Evolutionary conservation across 2,797 vertebrate genomes (phyloP).

Genomic region (Dipus sagitta): DNA sequence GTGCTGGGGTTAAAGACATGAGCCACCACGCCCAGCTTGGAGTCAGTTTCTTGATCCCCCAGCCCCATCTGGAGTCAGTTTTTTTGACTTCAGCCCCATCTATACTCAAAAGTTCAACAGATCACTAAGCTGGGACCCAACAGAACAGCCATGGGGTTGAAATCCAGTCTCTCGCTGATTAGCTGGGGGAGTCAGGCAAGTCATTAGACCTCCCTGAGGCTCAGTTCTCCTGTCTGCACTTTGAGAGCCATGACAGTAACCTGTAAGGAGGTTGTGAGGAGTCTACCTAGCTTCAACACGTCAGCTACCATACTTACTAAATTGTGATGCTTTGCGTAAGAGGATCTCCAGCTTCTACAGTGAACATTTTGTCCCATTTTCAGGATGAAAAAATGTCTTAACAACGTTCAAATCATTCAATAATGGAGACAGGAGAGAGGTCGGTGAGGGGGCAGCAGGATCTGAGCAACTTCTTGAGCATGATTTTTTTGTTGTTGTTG

Average conservation of each 20-base stretch:
- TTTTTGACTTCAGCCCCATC: neutral
- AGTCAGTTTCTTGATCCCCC: neutral
- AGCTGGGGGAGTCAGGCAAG: neutral
- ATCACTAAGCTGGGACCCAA: neutral
- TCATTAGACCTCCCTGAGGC: neutral
- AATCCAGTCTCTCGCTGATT: neutral
- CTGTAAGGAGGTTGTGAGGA: neutral
- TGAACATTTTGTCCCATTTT: neutral
- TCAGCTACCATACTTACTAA: neutral
- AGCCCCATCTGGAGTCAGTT: neutral
- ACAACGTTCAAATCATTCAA: accelerated
- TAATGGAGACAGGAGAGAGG: neutral
- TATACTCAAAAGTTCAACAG: neutral
- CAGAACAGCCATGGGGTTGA: neutral
- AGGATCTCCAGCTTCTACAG: neutral
- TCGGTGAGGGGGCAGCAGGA: neutral
- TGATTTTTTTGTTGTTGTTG: neutral
- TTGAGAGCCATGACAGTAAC: too few relatives aligned
- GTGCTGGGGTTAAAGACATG: too few relatives aligned
- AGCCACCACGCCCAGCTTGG: too few relatives aligned
- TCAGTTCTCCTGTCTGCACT: neutral
- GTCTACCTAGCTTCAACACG: neutral
- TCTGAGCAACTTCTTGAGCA: neutral
- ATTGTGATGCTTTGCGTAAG: too few relatives aligned
- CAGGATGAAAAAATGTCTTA: neutral